phyloP scores from a whole-genome alignment of 2,113 vertebrate genomes.

The Etheostoma spectabile region DNA sequence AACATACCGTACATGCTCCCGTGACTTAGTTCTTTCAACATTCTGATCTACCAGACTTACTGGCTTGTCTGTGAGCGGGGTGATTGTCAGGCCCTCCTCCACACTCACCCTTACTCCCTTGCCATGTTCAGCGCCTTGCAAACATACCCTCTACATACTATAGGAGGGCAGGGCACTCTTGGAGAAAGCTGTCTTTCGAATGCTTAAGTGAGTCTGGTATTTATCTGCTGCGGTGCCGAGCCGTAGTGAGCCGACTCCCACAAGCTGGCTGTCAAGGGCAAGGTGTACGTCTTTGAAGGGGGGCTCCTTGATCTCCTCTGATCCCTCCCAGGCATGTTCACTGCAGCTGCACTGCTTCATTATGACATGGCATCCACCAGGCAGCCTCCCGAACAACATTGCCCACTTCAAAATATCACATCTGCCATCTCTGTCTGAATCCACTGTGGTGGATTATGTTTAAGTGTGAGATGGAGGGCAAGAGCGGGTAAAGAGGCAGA shows the following conservation, averaged over 20 bases:
- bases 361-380: slow-evolving; percentile 66
- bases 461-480: slow-evolving; percentile 30
- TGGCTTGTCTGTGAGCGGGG: background rate
- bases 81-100: slow-evolving; percentile 33
- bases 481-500: slow-evolving; percentile 11
- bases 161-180: slow-evolving; percentile 55
- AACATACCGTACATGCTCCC: background rate
- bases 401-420: slow-evolving; percentile 57
- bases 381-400: slow-evolving; percentile 56
- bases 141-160: slow-evolving; percentile 27
- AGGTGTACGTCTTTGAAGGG: slow-evolving; percentile 68
- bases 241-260: slow-evolving; percentile 50
- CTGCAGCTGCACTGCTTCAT: slow-evolving; percentile 74
- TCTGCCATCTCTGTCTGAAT: slow-evolving; percentile 56
- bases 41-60: background rate
- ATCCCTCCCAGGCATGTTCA: slow-evolving; percentile 73
- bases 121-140: slow-evolving; percentile 15
- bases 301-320: slow-evolving; percentile 78
- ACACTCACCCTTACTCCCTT: slow-evolving; percentile 15
- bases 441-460: slow-evolving; percentile 51
- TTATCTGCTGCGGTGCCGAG: slow-evolving; percentile 63
- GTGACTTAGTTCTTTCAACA: background rate
- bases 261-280: slow-evolving; percentile 73
- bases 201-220: slow-evolving; percentile 44
- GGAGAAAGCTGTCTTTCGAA: slow-evolving; percentile 16